Base-by-base conservation (phyloP, 1,140 invertebrate species). In the Aphelinus certus region DNA sequence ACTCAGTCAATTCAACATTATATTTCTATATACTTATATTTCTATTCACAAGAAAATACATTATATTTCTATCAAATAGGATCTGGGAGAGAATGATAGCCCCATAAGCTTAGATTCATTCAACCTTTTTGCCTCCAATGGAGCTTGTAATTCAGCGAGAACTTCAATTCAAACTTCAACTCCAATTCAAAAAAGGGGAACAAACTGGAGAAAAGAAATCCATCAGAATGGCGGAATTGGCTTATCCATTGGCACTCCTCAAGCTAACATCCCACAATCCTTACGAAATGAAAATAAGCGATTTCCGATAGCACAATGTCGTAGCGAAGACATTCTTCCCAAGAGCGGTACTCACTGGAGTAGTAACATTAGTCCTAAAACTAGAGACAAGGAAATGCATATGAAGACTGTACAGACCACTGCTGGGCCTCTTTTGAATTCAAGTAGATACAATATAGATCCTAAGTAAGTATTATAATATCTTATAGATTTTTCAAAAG, bases 371-470 rank as follows among this genome's bases (percentile, higher is more conserved):
- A 84, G 83, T 73, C 82, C 84, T 1, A 85, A 83, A 71, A 83
- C 82, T 58, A 81, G 80, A 57, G 66, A 80, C 1, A 84, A 79
- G 76, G 75, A 73, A 42, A 68, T 48, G 2, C 82, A 82, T 0
- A 62, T 84, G 46, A 88, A 84, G 73, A 82, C 81, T 5, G 81
- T 85, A 0, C 84, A 86, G 66, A 83, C 84, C 6, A 80, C 83
- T 42, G 83, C 82, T 53, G 85, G 86, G 53, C 87, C 87, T 4
- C 79, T 88, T 51, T 79, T 87, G 48, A 79, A 84, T 53, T 87
- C 87, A 0, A 85, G 84, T 0, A 84, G 84, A 81, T 88, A 85
- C 62, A 88, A 88, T 53, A 86, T 88, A 1, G 87, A 88, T 80
- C 81, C 83, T 0, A 88, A 86, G 87, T 87, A 80, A 79, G 78